Conservation (phyloP, 1,140 invertebrate genomes). For the Drosophila ironensis region DNA sequence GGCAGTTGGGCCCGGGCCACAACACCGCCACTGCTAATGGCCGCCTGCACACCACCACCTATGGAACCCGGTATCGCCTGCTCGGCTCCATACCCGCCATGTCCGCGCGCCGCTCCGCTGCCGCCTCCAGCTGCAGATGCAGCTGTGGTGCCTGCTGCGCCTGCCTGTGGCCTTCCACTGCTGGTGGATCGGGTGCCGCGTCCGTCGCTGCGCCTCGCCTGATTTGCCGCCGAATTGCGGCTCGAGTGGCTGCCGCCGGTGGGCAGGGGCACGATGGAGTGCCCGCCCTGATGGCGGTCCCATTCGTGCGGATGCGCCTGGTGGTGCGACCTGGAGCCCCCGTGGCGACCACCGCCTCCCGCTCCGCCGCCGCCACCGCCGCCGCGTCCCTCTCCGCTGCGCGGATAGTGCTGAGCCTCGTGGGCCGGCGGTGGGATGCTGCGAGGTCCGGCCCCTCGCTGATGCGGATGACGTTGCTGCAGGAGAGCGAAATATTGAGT, state of each 20-base stretch:
- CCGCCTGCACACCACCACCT: conserved; percentile 74
- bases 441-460: conserved; percentile 82
- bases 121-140: conserved; percentile 19
- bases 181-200: conserved; percentile 59
- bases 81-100: conserved; percentile 69
- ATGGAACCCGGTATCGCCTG: conserved; percentile 77
- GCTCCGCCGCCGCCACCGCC: conserved; percentile 20
- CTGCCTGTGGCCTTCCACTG: conserved; percentile 83
- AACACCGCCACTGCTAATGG: conserved; percentile 69
- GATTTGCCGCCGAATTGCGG: conserved; percentile 54
- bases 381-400: conserved; percentile 20
- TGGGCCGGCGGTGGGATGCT: conserved; percentile 83
- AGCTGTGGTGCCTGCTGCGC: too few species aligned
- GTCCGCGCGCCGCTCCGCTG: conserved; percentile 80
- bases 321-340: conserved; percentile 51
- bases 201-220: conserved; percentile 71
- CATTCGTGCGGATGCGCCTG: conserved; percentile 72
- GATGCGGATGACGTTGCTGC: conserved; percentile 83
- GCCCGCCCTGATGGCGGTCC: conserved; percentile 73
- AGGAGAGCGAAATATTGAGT: conserved; percentile 12
- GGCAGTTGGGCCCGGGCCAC: conserved; percentile 76
- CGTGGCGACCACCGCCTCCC: conserved; percentile 42
- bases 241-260: conserved; percentile 64
- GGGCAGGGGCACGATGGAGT: conserved; percentile 70
- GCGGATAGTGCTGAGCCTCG: conserved; percentile 65